A percentile compares a stretch with the other conserved stretches of the same genome.
Evolutionary conservation across 2,113 vertebrate genomes (phyloP).

Genomic region (Chrysemys picta): DNA sequence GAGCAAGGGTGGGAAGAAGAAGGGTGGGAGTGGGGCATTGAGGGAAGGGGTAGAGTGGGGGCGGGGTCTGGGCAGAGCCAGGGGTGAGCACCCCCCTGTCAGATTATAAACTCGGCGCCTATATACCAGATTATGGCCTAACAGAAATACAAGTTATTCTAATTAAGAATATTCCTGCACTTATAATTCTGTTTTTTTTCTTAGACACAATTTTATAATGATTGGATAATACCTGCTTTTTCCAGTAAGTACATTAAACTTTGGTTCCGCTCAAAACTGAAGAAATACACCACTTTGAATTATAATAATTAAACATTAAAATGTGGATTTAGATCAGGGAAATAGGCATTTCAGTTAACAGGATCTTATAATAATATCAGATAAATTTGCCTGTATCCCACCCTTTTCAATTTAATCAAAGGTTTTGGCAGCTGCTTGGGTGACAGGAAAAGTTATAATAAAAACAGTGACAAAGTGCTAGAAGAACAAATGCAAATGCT

Average conservation of each 20-base stretch:
- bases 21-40: too few relatives aligned
- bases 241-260: slow-evolving; percentile 19
- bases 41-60: too few relatives aligned
- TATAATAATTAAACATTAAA: slow-evolving; percentile 49
- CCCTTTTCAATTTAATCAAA: slow-evolving; percentile 9
- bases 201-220: background rate
- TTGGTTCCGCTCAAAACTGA: background rate
- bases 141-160: background rate
- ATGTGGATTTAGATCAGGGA: slow-evolving; percentile 21
- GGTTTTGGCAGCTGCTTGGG: background rate
- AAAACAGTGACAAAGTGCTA: background rate
- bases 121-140: background rate
- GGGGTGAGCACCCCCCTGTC: too few relatives aligned
- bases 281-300: slow-evolving; percentile 28
- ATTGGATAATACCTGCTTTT: background rate
- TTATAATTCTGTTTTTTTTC: background rate
- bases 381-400: slow-evolving; percentile 26
- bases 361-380: background rate
- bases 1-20: too few relatives aligned
- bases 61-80: too few relatives aligned
- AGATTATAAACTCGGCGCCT: too few relatives aligned
- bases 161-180: background rate
- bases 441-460: background rate
- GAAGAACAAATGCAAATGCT: slow-evolving; percentile 24
- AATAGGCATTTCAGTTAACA: slow-evolving; percentile 27